Evolutionary conservation across 2,113 vertebrate species (phyloP), one percentile per base, ranked within the genome.

Genomic region (Panthera leo): DNA sequence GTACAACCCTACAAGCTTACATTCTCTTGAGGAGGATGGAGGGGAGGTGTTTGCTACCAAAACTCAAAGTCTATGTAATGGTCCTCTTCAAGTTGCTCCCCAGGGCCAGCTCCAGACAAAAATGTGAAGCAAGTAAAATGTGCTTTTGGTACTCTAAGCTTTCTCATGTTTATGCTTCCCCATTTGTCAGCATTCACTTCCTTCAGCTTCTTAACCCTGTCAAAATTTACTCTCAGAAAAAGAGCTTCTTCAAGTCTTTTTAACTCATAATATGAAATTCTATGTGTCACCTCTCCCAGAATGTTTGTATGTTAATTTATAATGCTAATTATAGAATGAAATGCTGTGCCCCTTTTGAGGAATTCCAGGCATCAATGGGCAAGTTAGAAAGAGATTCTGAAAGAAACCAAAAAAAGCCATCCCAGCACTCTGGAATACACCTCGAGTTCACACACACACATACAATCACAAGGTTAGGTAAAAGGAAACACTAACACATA

Each of bases 171-270:
- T 51, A 51, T 51, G 93, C 19, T 73, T 58, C 5, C 4, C 34
- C 63, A 4, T 48, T 75, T 5, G 10, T 82, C 9, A 73, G 82
- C 12, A 42, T 65, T 82, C 21, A 42, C 6, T 63, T 2, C 2
- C 11, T 29, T 63, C 18, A 4, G 23, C 12, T 31, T 94, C n/a
- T 73, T 84, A 70, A 53, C 65, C 36, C 11, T 84, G 76, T 94
- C 71, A 85, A 48, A 97, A 90, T 76, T 76, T 65, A 82, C 83
- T 95, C 70, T 92, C 83, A 95, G 85, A 31, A 34, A 61, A 71
- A 94, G 25, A 23, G 45, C n/a, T 92, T 58, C 53, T 61, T 87
- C 84, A 96, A 73, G 42, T 83, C 14, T 65, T 86, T 92, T 51
- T 21, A 91, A 93, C 48, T 51, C 16, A 78, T 75, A 36, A 27